Conservation (phyloP, 2,888 invertebrate species). For the Barypeithes pellucidus region DNA sequence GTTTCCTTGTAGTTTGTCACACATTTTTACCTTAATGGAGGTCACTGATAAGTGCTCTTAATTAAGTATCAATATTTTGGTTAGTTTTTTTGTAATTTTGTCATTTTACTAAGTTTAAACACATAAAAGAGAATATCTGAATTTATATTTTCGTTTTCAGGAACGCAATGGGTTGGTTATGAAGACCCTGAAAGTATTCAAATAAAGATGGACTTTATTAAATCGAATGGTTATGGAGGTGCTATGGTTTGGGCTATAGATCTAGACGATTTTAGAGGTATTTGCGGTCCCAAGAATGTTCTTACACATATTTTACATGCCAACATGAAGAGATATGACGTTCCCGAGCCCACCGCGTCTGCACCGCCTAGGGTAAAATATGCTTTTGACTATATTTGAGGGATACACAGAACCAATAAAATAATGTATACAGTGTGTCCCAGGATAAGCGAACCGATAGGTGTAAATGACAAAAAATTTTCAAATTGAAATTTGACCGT, state of each 20-base stretch:
- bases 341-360: constrained; percentile 78
- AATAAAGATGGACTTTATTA: constrained; percentile 93
- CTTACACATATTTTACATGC: constrained; percentile 82
- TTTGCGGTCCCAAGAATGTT: constrained; percentile 85
- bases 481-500: too few species aligned
- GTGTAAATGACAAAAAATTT: too few species aligned
- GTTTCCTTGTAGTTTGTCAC: too few species aligned
- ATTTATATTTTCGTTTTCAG: constrained; percentile 67
- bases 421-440: too few species aligned
- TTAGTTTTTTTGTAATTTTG: too few species aligned
- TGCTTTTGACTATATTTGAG: neutral
- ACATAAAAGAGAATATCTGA: too few species aligned
- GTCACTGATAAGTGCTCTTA: too few species aligned
- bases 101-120: too few species aligned
- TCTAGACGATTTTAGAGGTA: constrained; percentile 91
- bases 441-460: too few species aligned
- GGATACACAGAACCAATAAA: too few species aligned
- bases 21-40: too few species aligned
- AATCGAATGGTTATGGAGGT: constrained; percentile 86
- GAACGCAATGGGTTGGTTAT: constrained; percentile 92
- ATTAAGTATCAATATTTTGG: too few species aligned
- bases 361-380: constrained; percentile 80
- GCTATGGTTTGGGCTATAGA: constrained; percentile 96
- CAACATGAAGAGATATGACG: constrained; percentile 80
- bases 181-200: constrained; percentile 87